Percentiles rank a stretch among this genome's conserved stretches.
phyloP scores from a whole-genome alignment of 2,888 invertebrate genomes.

The Ophonus ardosiacus region DNA sequence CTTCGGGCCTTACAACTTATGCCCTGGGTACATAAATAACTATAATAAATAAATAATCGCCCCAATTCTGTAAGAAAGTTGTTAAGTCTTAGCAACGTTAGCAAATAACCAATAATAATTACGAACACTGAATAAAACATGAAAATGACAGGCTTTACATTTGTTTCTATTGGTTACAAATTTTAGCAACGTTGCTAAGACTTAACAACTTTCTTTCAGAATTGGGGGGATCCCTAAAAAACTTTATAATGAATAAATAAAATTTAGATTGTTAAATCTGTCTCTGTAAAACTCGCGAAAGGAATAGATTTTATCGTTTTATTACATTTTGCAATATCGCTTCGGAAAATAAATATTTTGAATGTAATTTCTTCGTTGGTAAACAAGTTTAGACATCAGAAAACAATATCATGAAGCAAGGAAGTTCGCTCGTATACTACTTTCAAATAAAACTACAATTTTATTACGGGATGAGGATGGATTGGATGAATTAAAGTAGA shows the following conservation, averaged over 20 bases:
- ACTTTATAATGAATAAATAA: neutral
- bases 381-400: neutral
- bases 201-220: too few species aligned
- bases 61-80: too few species aligned
- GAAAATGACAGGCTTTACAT: too few species aligned
- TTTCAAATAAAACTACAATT: slow-evolving; percentile 20
- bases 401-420: slow-evolving; percentile 18
- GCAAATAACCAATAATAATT: too few species aligned
- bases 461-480: slow-evolving; percentile 10
- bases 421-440: slow-evolving; percentile 7
- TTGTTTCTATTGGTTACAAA: too few species aligned
- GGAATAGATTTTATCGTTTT: neutral
- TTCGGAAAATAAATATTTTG: slow-evolving; percentile 12
- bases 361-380: neutral
- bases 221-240: neutral
- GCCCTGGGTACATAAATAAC: too few species aligned
- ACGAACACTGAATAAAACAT: too few species aligned
- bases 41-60: neutral
- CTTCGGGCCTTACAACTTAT: too few species aligned
- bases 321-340: neutral
- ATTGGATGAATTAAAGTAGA: slow-evolving; percentile 24
- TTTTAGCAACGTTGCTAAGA: too few species aligned
- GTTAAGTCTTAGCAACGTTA: too few species aligned
- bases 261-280: neutral
- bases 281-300: neutral